Conservation (phyloP, 2,888 invertebrate species). For the Mantis religiosa region DNA sequence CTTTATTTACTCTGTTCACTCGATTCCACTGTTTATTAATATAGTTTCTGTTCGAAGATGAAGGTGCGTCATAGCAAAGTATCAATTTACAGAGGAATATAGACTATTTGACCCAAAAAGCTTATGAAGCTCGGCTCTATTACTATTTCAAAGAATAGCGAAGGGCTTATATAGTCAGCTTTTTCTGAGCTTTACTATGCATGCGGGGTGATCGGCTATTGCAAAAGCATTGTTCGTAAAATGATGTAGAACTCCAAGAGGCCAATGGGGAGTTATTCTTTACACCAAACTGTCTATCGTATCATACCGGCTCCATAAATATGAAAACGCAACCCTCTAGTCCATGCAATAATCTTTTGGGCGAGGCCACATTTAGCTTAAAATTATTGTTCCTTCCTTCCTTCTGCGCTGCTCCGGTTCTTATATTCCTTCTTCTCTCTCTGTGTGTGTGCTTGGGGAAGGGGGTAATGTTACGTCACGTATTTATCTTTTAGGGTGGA, state of each 20-base stretch:
- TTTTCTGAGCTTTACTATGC: neutral
- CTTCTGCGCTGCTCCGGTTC: neutral
- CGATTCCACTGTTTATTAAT: no score
- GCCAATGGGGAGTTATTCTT: neutral
- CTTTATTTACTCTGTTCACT: no score
- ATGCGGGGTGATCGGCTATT: neutral
- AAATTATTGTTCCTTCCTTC: neutral
- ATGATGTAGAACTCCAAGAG: neutral
- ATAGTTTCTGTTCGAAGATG: no score
- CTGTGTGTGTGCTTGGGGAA: neutral
- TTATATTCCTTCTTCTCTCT: neutral
- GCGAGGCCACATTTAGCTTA: neutral
- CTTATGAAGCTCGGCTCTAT: neutral
- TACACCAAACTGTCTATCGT: neutral
- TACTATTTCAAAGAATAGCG: neutral
- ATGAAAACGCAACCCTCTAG: neutral
- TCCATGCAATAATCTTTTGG: neutral
- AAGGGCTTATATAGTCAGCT: neutral
- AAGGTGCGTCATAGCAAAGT: no score
- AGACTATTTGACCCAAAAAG: no score
- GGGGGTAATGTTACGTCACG: neutral
- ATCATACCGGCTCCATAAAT: neutral
- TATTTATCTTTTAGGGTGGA: conserved; percentile 16
- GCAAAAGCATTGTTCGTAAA: neutral
- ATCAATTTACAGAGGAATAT: no score